A percentile compares a stretch with the other conserved stretches of the same genome.
Conservation (phyloP, 2,113 vertebrate species). For the Murina feae region DNA sequence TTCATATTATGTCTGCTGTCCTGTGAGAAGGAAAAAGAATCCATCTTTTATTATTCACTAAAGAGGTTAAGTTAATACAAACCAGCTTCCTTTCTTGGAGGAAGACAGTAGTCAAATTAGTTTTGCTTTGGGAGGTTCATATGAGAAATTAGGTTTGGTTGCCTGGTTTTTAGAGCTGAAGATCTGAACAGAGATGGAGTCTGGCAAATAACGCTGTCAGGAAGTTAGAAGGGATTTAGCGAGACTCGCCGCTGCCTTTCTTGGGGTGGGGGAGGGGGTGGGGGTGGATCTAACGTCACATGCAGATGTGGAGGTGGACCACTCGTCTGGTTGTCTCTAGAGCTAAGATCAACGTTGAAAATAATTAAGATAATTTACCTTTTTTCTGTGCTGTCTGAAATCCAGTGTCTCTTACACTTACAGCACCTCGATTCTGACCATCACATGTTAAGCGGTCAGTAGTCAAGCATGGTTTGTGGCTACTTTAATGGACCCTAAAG, state of each 20-base stretch:
- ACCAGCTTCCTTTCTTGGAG: conserved; percentile 70
- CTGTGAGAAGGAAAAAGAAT: conserved; percentile 38
- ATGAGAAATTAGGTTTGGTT: conserved; percentile 61
- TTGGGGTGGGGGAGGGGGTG: accelerated
- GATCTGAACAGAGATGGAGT: conserved; percentile 28
- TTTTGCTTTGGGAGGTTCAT: conserved; percentile 67
- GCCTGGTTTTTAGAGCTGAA: conserved; percentile 54
- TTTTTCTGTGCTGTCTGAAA: neutral
- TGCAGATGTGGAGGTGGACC: neutral
- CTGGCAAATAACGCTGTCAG: neutral
- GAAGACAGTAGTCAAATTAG: conserved; percentile 71
- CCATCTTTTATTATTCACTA: conserved; percentile 58
- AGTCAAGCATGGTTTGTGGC: neutral
- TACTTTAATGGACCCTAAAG: neutral
- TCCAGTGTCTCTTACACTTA: neutral
- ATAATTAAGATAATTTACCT: neutral
- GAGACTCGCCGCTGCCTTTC: neutral
- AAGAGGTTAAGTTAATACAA: conserved; percentile 67
- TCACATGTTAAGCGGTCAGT: neutral
- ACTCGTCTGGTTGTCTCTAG: neutral
- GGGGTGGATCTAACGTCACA: neutral
- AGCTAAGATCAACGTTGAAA: neutral
- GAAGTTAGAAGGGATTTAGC: neutral
- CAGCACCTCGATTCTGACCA: neutral
- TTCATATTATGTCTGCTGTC: conserved; percentile 67